Percentiles rank a stretch among this genome's conserved stretches.
phyloP scores from a whole-genome alignment of 2,797 vertebrate genomes.

The Gadopsis bispinosus region DNA sequence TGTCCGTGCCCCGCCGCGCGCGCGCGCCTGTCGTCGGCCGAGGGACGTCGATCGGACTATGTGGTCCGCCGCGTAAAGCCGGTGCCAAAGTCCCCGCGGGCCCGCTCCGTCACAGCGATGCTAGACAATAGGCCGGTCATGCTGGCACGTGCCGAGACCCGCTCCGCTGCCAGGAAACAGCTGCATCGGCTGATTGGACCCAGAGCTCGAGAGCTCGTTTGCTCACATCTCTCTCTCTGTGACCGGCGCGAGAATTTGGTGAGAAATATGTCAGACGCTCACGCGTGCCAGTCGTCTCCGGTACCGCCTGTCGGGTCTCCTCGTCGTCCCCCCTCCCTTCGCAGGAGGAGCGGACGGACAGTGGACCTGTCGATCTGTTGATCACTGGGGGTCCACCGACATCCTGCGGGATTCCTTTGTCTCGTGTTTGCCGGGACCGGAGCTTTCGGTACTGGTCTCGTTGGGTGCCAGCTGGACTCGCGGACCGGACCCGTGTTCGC shows the following conservation, averaged over 20 bases:
- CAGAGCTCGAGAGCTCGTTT: constrained; percentile 21
- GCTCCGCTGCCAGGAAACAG: constrained; percentile 40
- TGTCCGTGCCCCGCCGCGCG: constrained; percentile 57
- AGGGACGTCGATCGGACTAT: constrained; percentile 68
- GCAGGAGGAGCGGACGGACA: constrained; percentile 34
- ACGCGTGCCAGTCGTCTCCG: constrained; percentile 69
- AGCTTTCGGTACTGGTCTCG: constrained; percentile 16
- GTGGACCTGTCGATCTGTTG: constrained; percentile 67
- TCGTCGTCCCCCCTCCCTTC: constrained; percentile 40
- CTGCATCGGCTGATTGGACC: constrained; percentile 33
- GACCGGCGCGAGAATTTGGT: constrained; percentile 19
- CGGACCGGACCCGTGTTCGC: constrained; percentile 55
- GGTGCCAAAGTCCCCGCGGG: constrained; percentile 78
- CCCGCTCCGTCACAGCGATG: constrained; percentile 70
- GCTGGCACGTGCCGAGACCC: constrained; percentile 56
- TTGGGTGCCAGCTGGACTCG: constrained; percentile 72
- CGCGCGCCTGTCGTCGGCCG: constrained; percentile 27
- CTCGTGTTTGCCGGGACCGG: constrained; percentile 49
- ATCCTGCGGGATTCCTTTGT: constrained; percentile 39
- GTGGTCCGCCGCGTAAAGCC: constrained; percentile 83
- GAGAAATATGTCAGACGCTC: constrained; percentile 51
- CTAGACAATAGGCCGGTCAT: constrained; percentile 76
- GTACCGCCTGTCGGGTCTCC: constrained; percentile 41
- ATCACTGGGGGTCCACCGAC: constrained; percentile 58
- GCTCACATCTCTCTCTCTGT: constrained; percentile 28